These are phyloP conservation scores for Scaptomyza reducta DNA, from an alignment of 2,888 invertebrate species.

Conservation along the genomic window DNA sequence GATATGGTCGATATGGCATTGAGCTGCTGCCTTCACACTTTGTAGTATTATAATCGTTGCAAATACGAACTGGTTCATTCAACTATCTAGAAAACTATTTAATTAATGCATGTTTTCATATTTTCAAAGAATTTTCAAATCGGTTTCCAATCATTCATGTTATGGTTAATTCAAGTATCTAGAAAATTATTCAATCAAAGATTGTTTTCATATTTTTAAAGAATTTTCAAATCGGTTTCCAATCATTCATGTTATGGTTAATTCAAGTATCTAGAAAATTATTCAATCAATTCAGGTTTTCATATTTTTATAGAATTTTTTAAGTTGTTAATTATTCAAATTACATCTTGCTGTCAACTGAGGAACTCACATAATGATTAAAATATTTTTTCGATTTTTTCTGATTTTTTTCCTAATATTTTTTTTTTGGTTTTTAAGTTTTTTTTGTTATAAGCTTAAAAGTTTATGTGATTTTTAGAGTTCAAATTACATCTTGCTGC, in stretches of 20 bases:
- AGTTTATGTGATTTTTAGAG: no score
- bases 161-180: background rate
- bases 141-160: background rate
- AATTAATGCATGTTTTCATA: background rate
- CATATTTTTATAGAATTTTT: background rate
- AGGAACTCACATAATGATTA: no score
- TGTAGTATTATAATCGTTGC: no score
- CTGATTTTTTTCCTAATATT: no score
- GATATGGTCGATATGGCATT: constrained; percentile 31
- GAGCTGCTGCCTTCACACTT: constrained; percentile 1
- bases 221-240: background rate
- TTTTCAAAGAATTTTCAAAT: background rate
- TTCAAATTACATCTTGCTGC: no score
- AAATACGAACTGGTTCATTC: constrained; percentile 2
- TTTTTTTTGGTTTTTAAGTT: no score
- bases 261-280: background rate
- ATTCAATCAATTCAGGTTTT: background rate
- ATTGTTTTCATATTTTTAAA: background rate
- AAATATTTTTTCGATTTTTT: no score
- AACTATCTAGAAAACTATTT: background rate
- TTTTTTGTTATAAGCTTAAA: no score
- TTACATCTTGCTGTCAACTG: no score
- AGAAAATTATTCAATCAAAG: background rate
- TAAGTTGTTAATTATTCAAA: no score
- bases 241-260: constrained; percentile 1